Percentiles rank a stretch among this genome's conserved stretches.
Evolutionary conservation across 1,140 invertebrate genomes (phyloP).

Genomic region (Drosophila insularis): DNA sequence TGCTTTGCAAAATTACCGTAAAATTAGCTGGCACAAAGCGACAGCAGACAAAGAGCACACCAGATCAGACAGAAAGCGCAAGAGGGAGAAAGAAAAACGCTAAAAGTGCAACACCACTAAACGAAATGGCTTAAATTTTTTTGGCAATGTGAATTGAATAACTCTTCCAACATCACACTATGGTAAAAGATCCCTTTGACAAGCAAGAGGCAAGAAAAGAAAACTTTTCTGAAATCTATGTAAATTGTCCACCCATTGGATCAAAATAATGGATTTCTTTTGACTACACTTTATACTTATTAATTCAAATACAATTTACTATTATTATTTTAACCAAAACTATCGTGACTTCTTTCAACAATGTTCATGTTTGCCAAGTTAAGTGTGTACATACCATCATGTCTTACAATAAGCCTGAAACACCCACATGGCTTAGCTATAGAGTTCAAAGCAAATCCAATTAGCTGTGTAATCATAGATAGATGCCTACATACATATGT

Average conservation of each 20-base stretch:
- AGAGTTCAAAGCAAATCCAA: background rate
- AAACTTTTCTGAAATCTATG: too few relatives aligned
- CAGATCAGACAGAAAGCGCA: background rate
- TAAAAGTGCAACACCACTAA: background rate
- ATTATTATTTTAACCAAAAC: background rate
- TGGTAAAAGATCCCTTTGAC: background rate
- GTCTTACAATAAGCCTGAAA: background rate
- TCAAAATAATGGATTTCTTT: too few relatives aligned
- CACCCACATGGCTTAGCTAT: background rate
- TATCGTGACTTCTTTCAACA: background rate
- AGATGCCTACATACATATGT: too few relatives aligned
- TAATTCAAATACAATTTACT: too few relatives aligned
- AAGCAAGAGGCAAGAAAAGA: background rate
- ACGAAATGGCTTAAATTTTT: constrained; percentile 1
- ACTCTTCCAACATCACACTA: background rate
- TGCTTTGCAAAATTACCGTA: constrained; percentile 77
- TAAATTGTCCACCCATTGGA: too few relatives aligned
- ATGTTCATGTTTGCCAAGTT: background rate
- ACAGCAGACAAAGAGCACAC: constrained; percentile 6
- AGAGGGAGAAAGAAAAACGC: background rate
- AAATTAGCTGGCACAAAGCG: constrained; percentile 66
- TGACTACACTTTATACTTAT: too few relatives aligned
- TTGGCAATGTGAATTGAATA: background rate
- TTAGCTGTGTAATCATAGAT: constrained; percentile 1
- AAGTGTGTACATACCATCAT: background rate